phyloP scores from a whole-genome alignment of 2,113 vertebrate species.

The Bubo blakistoni region DNA sequence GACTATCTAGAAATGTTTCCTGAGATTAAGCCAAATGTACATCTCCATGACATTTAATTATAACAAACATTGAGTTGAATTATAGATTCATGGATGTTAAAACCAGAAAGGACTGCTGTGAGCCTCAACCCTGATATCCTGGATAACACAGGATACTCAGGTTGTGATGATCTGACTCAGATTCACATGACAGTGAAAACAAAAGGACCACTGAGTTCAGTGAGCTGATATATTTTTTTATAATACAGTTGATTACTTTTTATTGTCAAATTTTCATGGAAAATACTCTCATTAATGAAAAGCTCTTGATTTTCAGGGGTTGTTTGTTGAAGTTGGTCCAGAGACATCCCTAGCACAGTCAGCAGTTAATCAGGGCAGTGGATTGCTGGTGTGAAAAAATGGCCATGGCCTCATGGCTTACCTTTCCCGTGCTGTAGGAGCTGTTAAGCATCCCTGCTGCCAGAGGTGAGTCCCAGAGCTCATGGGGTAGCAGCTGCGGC shows the following conservation, averaged over 20 bases:
- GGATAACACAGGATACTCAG: not conserved
- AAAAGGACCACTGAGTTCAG: not conserved
- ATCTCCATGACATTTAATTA: not conserved
- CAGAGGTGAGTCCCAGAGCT: not conserved
- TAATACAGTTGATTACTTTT: not conserved
- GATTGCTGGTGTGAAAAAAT: not conserved
- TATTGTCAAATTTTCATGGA: not conserved
- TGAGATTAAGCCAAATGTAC: not conserved
- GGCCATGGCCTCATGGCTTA: not conserved
- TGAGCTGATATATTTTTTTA: not conserved
- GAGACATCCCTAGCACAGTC: not conserved
- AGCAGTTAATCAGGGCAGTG: not conserved
- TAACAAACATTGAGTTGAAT: not conserved
- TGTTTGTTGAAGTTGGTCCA: not conserved
- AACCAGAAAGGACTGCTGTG: not conserved
- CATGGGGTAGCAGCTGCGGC: not conserved
- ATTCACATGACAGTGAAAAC: not conserved
- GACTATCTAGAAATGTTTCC: not conserved
- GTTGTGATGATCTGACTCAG: not conserved
- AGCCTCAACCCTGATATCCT: not conserved
- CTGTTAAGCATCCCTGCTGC: not conserved
- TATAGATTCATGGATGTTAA: not conserved
- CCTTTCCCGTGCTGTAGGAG: fast-evolving
- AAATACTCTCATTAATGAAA: not conserved
- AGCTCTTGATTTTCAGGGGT: not conserved